Percentiles rank a stretch among this genome's conserved stretches.
Evolutionary conservation across 2,888 invertebrate genomes (phyloP).

Genomic region (Brachyptera putata): DNA sequence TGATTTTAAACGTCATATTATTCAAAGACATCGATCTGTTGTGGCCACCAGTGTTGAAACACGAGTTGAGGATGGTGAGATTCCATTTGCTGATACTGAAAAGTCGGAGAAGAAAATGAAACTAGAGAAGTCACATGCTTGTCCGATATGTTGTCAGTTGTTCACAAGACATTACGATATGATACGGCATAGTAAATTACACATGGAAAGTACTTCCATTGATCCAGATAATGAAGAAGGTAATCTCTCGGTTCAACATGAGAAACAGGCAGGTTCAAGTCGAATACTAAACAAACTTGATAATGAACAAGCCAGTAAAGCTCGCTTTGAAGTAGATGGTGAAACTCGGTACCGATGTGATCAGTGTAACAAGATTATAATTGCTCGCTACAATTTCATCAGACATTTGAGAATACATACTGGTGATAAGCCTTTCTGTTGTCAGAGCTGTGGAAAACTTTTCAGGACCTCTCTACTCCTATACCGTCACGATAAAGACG

Average conservation of each 20-base stretch:
- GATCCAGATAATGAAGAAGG: background rate
- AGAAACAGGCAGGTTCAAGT: background rate
- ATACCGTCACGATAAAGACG: constrained; percentile 47
- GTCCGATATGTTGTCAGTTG: constrained; percentile 39
- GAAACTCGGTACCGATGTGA: constrained; percentile 44
- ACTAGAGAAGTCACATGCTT: background rate
- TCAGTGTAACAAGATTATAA: constrained; percentile 45
- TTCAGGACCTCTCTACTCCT: constrained; percentile 41
- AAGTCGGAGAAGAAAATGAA: background rate
- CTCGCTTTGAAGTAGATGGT: constrained; percentile 36
- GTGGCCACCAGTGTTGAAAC: no score
- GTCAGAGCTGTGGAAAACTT: constrained; percentile 62
- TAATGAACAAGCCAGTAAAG: background rate
- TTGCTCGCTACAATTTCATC: constrained; percentile 32
- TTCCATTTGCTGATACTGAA: no score
- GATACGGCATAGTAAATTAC: constrained; percentile 40
- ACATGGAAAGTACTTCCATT: constrained; percentile 15
- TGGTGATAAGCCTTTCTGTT: constrained; percentile 61
- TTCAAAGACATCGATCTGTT: background rate
- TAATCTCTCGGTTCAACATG: background rate
- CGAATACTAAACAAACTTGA: background rate
- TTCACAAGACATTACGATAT: constrained; percentile 44
- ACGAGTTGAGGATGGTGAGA: no score
- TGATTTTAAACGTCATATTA: constrained; percentile 20
- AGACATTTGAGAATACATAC: constrained; percentile 47